phyloP scores from a whole-genome alignment of 1,140 invertebrate genomes.

The Sitobion miscanthi region DNA sequence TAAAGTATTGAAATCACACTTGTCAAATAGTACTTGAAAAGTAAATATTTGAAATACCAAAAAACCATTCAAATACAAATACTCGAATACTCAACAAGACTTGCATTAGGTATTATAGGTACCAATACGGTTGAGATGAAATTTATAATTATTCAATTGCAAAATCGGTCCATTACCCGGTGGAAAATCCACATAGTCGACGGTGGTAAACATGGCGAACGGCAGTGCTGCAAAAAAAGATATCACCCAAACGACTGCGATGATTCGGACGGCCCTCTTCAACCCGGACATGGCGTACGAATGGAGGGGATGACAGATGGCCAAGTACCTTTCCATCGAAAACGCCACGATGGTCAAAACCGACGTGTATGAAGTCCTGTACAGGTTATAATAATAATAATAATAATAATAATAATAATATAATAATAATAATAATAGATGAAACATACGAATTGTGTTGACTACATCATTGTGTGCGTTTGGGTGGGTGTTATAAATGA shows the following conservation, averaged over 20 bases:
- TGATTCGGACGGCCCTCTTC: slow-evolving; percentile 80
- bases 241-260: slow-evolving; percentile 78
- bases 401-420: neutral
- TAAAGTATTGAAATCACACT: too few species aligned
- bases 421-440: neutral
- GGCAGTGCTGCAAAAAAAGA: slow-evolving; percentile 80
- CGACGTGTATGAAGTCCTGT: slow-evolving; percentile 80
- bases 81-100: too few species aligned
- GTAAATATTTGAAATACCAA: too few species aligned
- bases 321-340: slow-evolving; percentile 85
- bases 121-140: too few species aligned
- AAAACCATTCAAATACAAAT: too few species aligned
- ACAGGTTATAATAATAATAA: neutral
- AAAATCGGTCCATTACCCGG: slow-evolving; percentile 64
- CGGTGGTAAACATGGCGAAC: slow-evolving; percentile 74
- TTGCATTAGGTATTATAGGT: too few species aligned
- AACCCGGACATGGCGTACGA: slow-evolving; percentile 81
- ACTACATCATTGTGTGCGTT: neutral
- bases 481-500: neutral
- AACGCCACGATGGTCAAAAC: slow-evolving; percentile 90
- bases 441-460: neutral
- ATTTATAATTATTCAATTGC: too few species aligned
- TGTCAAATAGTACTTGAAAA: too few species aligned
- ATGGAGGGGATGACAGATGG: slow-evolving; percentile 88
- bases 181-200: slow-evolving; percentile 76